A percentile compares a stretch with the other conserved stretches of the same genome.
phyloP scores from a whole-genome alignment of 2,113 vertebrate genomes.

The Aspidoscelis tigris region DNA sequence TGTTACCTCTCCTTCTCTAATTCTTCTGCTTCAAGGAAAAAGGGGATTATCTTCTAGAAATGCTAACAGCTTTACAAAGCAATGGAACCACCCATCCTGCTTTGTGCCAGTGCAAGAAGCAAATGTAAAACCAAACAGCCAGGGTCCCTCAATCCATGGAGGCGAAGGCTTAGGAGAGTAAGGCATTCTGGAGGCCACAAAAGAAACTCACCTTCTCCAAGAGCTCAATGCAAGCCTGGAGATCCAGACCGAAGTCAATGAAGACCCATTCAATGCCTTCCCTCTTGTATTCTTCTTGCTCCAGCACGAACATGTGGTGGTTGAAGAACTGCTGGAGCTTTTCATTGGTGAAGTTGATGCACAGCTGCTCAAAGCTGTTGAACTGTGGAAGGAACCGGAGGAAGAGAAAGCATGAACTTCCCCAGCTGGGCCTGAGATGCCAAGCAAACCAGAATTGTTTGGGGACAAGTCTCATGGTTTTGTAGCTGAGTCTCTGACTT shows the following conservation, averaged over 20 bases:
- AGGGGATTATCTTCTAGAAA: too few relatives aligned
- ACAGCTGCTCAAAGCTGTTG: slow-evolving; percentile 69
- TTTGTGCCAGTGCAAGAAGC: not conserved
- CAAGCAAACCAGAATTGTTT: too few relatives aligned
- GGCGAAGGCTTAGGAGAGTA: not conserved
- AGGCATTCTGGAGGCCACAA: not conserved
- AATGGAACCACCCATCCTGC: not conserved
- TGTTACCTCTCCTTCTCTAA: too few relatives aligned
- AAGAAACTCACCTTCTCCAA: slow-evolving; percentile 81
- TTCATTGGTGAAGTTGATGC: slow-evolving; percentile 71
- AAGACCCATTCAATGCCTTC: slow-evolving; percentile 82
- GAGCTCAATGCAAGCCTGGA: slow-evolving; percentile 85
- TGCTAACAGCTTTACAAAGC: not conserved
- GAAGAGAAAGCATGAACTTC: too few relatives aligned
- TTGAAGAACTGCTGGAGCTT: slow-evolving; percentile 69
- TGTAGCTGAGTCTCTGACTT: too few relatives aligned
- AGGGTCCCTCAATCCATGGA: not conserved
- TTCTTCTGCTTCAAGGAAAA: too few relatives aligned
- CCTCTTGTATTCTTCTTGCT: slow-evolving; percentile 75
- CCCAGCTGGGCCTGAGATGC: too few relatives aligned
- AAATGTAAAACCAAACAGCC: not conserved
- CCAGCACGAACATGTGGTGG: slow-evolving; percentile 69
- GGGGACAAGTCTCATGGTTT: too few relatives aligned
- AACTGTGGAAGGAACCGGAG: slow-evolving; percentile 44
- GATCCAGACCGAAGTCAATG: slow-evolving; percentile 85